phyloP scores from a whole-genome alignment of 2,888 invertebrate species.

The Calameuta filiformis region DNA sequence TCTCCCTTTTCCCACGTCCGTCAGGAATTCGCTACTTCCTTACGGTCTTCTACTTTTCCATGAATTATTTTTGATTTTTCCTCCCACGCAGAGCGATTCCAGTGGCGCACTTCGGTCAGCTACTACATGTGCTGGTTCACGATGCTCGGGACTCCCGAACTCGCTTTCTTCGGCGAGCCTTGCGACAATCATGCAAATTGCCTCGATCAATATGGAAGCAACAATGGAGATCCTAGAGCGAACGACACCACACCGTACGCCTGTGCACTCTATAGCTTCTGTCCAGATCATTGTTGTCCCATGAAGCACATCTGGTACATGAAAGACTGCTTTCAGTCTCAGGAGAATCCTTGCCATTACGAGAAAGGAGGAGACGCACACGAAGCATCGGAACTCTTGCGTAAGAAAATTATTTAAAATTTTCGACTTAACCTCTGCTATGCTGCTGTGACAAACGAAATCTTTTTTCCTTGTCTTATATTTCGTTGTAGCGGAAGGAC shows the following conservation, averaged over 20 bases:
- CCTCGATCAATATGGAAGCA: constrained; percentile 64
- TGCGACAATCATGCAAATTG: constrained; percentile 76
- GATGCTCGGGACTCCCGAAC: constrained; percentile 68
- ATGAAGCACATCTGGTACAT: constrained; percentile 64
- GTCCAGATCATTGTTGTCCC: constrained; percentile 75
- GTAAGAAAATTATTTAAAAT: constrained; percentile 19
- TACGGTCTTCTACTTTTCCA: neutral
- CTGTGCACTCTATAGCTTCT: constrained; percentile 75
- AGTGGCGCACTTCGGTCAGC: constrained; percentile 73
- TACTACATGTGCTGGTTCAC: constrained; percentile 79
- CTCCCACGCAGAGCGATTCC: constrained; percentile 67
- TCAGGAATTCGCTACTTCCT: neutral
- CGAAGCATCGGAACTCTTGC: neutral
- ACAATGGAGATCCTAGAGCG: constrained; percentile 71
- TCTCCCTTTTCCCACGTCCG: constrained; percentile 8
- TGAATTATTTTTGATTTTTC: constrained; percentile 18
- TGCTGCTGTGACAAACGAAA: neutral
- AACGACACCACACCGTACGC: constrained; percentile 69
- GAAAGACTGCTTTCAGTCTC: constrained; percentile 65
- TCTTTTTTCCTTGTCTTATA: neutral
- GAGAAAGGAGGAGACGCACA: constrained; percentile 59
- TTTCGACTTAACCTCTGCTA: neutral
- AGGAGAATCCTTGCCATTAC: constrained; percentile 69
- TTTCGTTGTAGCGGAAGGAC: constrained; percentile 41
- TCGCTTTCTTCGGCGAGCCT: constrained; percentile 69